phyloP scores from a whole-genome alignment of 1,140 invertebrate genomes.

The Macrosteles quadrilineatus region DNA sequence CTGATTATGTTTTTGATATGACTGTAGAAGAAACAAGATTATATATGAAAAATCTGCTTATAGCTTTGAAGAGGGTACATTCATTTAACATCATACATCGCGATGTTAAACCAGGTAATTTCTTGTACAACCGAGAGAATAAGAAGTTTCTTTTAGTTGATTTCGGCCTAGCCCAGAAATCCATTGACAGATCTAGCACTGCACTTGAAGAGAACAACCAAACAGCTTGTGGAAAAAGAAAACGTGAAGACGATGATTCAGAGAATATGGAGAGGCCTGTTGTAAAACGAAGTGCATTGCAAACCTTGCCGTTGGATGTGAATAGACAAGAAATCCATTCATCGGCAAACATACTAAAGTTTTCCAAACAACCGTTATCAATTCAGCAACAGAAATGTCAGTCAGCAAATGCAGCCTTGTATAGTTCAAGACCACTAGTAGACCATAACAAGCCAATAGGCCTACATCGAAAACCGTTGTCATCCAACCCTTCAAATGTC shows the following conservation, averaged over 20 bases:
- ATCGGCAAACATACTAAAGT: neutral
- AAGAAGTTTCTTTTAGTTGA: slow-evolving; percentile 80
- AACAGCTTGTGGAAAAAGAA: slow-evolving; percentile 42
- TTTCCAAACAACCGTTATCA: neutral
- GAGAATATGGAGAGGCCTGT: neutral
- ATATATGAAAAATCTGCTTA: slow-evolving; percentile 82
- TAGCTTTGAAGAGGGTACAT: slow-evolving; percentile 79
- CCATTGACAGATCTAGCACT: slow-evolving; percentile 26
- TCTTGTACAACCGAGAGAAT: slow-evolving; percentile 79
- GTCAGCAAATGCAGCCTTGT: neutral
- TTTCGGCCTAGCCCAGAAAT: slow-evolving; percentile 82
- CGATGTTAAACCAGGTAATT: slow-evolving; percentile 93
- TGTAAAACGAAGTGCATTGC: neutral
- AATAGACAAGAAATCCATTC: neutral
- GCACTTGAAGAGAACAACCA: neutral
- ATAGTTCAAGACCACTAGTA: neutral
- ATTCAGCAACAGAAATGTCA: neutral
- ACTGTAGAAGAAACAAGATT: slow-evolving; percentile 67
- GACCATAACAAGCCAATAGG: neutral
- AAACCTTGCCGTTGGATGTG: neutral
- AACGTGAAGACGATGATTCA: slow-evolving; percentile 47
- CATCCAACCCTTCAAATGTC: no score
- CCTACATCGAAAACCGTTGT: no score
- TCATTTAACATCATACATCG: slow-evolving; percentile 85
- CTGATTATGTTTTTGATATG: slow-evolving; percentile 74